Evolutionary conservation across 2,113 vertebrate genomes (phyloP).

Genomic region (Sylvietta virens): DNA sequence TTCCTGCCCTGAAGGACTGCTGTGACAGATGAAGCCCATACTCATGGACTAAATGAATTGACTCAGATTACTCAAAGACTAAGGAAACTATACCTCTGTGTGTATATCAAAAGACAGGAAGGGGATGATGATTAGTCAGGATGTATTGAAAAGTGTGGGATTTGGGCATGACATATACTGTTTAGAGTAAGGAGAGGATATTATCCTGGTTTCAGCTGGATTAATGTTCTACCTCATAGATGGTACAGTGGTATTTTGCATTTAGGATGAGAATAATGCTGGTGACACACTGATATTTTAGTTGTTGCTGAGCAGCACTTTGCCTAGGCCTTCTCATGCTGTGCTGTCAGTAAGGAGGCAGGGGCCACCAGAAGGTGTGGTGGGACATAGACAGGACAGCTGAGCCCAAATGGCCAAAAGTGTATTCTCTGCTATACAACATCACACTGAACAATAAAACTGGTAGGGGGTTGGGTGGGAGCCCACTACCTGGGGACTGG

Average conservation of each 20-base stretch:
- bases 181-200: not conserved
- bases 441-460: not conserved
- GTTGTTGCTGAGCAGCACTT: not conserved
- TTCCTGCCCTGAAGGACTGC: not conserved
- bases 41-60: not conserved
- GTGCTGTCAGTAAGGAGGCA: not conserved
- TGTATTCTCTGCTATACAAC: not conserved
- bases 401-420: not conserved
- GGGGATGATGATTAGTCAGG: not conserved
- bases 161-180: not conserved
- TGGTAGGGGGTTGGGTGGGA: not conserved
- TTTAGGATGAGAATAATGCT: not conserved
- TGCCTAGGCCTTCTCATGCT: no score
- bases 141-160: not conserved
- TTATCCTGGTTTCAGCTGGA: not conserved
- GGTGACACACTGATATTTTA: not conserved
- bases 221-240: not conserved
- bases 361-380: not conserved
- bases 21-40: not conserved
- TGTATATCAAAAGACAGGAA: not conserved
- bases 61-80: rapidly evolving
- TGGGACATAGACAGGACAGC: not conserved
- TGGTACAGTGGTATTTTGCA: not conserved
- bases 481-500: no score
- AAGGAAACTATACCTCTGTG: not conserved